Evolutionary conservation across 1,140 invertebrate genomes (phyloP), one percentile per base, ranked within the genome.

Genomic region (Drosophila miranda): DNA sequence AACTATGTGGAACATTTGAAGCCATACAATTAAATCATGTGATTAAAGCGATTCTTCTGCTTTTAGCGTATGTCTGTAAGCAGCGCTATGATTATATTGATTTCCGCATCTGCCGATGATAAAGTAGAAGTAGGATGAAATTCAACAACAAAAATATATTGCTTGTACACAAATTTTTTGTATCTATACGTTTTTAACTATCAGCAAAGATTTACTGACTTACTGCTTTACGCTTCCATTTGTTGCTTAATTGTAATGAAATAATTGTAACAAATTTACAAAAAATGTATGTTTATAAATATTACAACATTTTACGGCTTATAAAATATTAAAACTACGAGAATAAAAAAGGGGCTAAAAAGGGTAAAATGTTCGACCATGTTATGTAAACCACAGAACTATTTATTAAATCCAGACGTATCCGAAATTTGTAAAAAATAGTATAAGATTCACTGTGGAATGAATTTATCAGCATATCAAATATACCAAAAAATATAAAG

Each of bases 1-100:
- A 99, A 99, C 92, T 99, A 99, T 92, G 97, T 99, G 13, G 97
- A 99, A 92, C 89, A 90, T 60, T 73, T 90, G 41, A 90, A 90
- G 78, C 75, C 87, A 60, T 89, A 90, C 64, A 81, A 89, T 63
- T 90, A 90, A 41, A 77, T 19, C 14, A 34, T 43, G 19, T 23
- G 11, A n/a, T 30, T 30, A 13, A 44, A 38, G 34, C 34, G 34
- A 38, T 13, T 11, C 6, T 45, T 50, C 43, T 49, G 19, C 11
- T 59, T 23, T 70, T 9, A 45, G 14, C 38, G 19, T 56, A 42
- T 60, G 13, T 54, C 13, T 55, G 41, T 38, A 38, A 38, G 34
- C 11, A 38, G 11, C 4, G 11, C 13, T 38, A 5, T 13, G 38
- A 38, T 38, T 38, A 38, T 38, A 38, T 38, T 38, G 11, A 38